Base-by-base conservation (phyloP, 1,140 invertebrate species). In the Meloidogyne floridensis region DNA sequence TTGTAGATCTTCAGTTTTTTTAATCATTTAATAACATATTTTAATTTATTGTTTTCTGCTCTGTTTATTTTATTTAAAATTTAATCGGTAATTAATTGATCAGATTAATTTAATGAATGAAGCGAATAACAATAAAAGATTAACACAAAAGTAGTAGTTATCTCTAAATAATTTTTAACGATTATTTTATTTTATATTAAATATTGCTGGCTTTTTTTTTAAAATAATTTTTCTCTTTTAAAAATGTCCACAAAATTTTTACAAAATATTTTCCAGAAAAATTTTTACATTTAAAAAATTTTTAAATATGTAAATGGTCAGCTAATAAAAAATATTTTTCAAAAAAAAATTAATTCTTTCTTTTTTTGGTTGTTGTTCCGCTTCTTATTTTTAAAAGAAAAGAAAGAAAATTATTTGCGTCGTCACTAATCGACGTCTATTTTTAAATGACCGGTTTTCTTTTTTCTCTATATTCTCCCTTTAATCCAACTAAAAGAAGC, bases 381-480 rank as follows among this genome's bases (percentile, higher is more conserved):
- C 59, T 65, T 65, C 15, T 65, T n/a, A n/a, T 65, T 65, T 65
- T 7, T n/a, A 65, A n/a, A 11, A 18, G n/a, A 18, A 65, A 65
- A 10, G 1, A 65, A 6, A 65, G 4, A 65, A 65, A 65, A 65
- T 65, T 65, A 65, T 65, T 65, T 65, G 13, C 15, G n/a, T 65
- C 11, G 13, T 59, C 59, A 65, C 59, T 11, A 65, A n/a, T 65
- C 15, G 59, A 47, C 59, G 10, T 65, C n/a, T 65, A 15, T n/a
- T 59, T 32, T 47, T 47, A 47, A 65, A 65, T 65, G 59, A 65
- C 59, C 59, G 59, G 59, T 65, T 65, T 59, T 59, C 56, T 59
- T 65, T 15, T 18, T n/a, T 65, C 15, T 65, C 10, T n/a, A n/a
- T 65, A 15, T 15, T 59, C 13, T 59, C 13, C n/a, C 10, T 13